Percentiles rank a stretch among this genome's conserved stretches.
These are phyloP conservation scores for Oconnorella tubifera DNA, from an alignment of 2,888 invertebrate species.

Conservation along the genomic window DNA sequence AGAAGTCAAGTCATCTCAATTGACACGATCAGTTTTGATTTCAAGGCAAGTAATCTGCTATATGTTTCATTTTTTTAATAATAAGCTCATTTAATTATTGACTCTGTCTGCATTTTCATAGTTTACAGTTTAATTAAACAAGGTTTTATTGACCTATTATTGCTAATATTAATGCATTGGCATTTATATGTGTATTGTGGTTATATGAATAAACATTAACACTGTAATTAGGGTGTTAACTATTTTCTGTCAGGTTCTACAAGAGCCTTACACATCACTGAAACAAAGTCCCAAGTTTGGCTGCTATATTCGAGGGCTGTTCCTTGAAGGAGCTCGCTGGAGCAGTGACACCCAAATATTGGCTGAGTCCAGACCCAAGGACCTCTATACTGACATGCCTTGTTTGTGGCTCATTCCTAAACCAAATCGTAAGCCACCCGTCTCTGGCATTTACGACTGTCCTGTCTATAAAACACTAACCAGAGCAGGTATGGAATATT, in stretches of 20 bases:
- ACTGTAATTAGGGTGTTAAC: no score
- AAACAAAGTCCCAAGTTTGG: slow-evolving; percentile 40
- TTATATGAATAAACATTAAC: no score
- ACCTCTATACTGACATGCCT: slow-evolving; percentile 65
- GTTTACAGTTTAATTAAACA: no score
- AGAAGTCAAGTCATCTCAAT: slow-evolving; percentile 54
- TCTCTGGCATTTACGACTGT: slow-evolving; percentile 60
- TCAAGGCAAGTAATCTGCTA: no score
- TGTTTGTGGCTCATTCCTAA: slow-evolving; percentile 71
- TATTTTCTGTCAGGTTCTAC: background rate
- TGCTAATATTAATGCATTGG: no score
- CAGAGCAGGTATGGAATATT: slow-evolving; percentile 61
- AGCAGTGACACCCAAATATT: slow-evolving; percentile 42
- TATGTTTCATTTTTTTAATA: no score
- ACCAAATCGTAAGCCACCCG: slow-evolving; percentile 61
- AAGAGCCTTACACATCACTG: background rate
- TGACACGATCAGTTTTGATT: slow-evolving; percentile 55
- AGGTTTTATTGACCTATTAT: no score
- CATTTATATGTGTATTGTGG: no score
- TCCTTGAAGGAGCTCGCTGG: slow-evolving; percentile 54
- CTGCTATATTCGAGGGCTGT: slow-evolving; percentile 56
- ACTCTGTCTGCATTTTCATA: no score
- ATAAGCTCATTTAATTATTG: no score
- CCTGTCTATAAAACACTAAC: slow-evolving; percentile 68
- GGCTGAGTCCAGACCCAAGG: slow-evolving; percentile 54